Percentiles rank a stretch among this genome's conserved stretches.
phyloP scores from a whole-genome alignment of 2,113 vertebrate species.

The Eira barbara region DNA sequence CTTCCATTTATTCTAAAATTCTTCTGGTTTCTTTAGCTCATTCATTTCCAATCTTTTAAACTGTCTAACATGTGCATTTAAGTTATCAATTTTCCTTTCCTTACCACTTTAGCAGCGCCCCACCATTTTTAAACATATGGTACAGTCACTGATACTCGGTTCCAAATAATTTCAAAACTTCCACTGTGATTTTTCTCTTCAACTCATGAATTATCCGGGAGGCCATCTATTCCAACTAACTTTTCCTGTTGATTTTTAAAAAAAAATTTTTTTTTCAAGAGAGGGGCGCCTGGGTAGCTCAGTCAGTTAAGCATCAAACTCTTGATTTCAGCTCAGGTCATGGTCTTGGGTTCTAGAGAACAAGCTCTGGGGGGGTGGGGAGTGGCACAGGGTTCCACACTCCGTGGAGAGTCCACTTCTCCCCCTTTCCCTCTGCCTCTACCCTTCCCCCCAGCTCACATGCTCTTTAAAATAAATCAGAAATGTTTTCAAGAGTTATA shows the following conservation, averaged over 20 bases:
- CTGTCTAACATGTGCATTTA: background rate
- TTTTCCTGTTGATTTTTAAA: background rate
- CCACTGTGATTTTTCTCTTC: background rate
- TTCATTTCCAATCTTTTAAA: slow-evolving; percentile 23
- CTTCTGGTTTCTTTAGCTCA: slow-evolving; percentile 22
- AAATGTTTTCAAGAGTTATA: background rate
- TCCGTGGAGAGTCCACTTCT: background rate
- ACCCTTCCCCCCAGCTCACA: background rate
- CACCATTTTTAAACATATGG: background rate
- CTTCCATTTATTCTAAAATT: background rate
- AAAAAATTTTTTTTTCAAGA: background rate
- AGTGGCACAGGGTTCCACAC: background rate
- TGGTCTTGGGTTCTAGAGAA: background rate
- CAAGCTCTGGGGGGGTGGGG: background rate
- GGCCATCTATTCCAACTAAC: background rate
- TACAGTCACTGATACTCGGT: background rate
- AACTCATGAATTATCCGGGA: background rate
- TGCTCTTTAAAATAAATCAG: background rate
- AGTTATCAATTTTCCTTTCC: background rate
- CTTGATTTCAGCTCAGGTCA: background rate
- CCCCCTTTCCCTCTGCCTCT: background rate
- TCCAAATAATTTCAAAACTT: slow-evolving; percentile 7
- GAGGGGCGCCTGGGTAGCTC: background rate
- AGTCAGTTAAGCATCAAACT: background rate
- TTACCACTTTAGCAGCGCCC: background rate